A percentile compares a stretch with the other conserved stretches of the same genome.
phyloP scores from a whole-genome alignment of 2,888 invertebrate genomes.

The Mayetiola destructor region DNA sequence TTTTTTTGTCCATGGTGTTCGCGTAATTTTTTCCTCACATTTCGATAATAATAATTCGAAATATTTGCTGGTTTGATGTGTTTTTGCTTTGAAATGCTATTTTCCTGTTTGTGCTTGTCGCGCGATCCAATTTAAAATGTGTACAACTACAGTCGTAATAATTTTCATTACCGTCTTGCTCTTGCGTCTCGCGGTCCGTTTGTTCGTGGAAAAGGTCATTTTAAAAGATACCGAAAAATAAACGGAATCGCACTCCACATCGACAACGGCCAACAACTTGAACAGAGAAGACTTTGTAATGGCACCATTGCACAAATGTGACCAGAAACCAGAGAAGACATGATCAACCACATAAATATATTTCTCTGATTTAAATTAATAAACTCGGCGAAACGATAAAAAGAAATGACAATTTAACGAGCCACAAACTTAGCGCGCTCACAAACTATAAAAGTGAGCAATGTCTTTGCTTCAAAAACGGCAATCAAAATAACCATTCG shows the following conservation, averaged over 20 bases:
- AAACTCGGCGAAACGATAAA: conserved; percentile 7
- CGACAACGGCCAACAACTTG: too few species aligned
- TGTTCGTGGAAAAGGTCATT: too few species aligned
- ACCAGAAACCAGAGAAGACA: too few species aligned
- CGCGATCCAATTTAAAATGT: conserved; percentile 8
- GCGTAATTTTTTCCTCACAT: too few species aligned
- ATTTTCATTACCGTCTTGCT: conserved; percentile 12
- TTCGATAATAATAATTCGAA: too few species aligned
- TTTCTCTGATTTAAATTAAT: conserved; percentile 11
- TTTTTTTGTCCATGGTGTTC: too few species aligned
- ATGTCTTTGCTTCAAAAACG: background rate
- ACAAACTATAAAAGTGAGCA: background rate
- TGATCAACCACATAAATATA: too few species aligned
- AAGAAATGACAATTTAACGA: conserved; percentile 12
- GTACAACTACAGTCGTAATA: background rate
- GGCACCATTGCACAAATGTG: too few species aligned
- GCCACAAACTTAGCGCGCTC: background rate
- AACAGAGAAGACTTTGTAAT: too few species aligned
- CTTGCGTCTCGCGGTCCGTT: too few species aligned
- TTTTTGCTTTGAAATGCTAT: background rate
- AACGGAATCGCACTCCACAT: too few species aligned
- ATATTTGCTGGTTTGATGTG: background rate
- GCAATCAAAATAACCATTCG: background rate
- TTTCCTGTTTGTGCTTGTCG: background rate
- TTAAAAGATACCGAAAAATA: too few species aligned